Percentiles rank a stretch among this genome's conserved stretches.
Conservation (phyloP, 2,797 vertebrate genomes). For the Discoglossus pictus region DNA sequence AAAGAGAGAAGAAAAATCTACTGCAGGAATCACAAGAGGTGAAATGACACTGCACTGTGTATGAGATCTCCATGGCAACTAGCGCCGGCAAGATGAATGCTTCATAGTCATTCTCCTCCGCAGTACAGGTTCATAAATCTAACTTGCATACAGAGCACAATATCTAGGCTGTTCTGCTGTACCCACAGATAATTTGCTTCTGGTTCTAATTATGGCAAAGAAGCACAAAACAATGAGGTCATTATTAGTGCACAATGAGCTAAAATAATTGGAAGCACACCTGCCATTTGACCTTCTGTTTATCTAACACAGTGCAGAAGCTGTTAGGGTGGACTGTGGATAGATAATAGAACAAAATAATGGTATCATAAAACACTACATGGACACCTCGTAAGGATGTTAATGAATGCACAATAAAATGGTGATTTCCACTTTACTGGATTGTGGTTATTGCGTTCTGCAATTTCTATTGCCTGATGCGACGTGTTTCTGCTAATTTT, state of each 20-base stretch:
- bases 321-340: conserved; percentile 4
- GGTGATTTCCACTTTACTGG: conserved; percentile 9
- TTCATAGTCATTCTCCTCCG: conserved; percentile 75
- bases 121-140: conserved; percentile 82
- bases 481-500: conserved; percentile 3
- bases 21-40: conserved; percentile 76
- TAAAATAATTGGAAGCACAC: conserved; percentile 63
- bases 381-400: conserved; percentile 7
- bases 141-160: conserved; percentile 76
- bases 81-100: conserved; percentile 76
- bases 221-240: conserved; percentile 72
- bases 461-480: not conserved
- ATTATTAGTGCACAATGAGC: conserved; percentile 67
- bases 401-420: conserved; percentile 29
- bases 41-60: conserved; percentile 79
- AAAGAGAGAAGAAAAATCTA: conserved; percentile 71
- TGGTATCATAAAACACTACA: conserved; percentile 14
- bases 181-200: conserved; percentile 72
- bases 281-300: conserved; percentile 53
- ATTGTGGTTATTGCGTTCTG: conserved; percentile 10
- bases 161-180: conserved; percentile 70
- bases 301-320: conserved; percentile 52
- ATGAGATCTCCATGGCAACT: conserved; percentile 82
- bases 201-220: conserved; percentile 77
- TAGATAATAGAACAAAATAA: conserved; percentile 29